Conservation (phyloP, 2,113 vertebrate genomes). For the Desmodus rotundus region DNA sequence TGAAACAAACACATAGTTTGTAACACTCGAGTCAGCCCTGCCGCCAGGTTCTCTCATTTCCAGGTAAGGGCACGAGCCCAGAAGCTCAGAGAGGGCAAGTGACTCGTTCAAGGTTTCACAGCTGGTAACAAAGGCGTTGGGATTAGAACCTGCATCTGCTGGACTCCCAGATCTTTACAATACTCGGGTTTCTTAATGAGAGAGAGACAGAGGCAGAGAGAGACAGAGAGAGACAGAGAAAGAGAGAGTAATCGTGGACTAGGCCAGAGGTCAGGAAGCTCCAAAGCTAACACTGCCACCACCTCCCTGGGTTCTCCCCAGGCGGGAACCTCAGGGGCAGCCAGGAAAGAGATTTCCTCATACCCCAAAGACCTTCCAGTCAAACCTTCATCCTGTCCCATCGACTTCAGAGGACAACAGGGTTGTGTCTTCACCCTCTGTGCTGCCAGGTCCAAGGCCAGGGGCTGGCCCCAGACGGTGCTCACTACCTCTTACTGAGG, state of each 20-base stretch:
- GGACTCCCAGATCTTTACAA: not conserved
- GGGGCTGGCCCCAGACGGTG: not conserved
- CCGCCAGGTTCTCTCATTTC: not conserved
- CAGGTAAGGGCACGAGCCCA: not conserved
- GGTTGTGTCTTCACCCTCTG: not conserved
- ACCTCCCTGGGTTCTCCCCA: not conserved
- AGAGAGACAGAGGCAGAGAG: not conserved
- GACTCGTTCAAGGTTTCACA: not conserved
- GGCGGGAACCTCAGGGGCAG: not conserved
- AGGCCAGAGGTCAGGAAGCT: not conserved
- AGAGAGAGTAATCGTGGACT: not conserved
- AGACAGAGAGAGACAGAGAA: not conserved
- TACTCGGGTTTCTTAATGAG: not conserved
- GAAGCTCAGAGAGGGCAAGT: not conserved
- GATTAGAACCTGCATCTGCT: not conserved
- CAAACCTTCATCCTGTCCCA: too few relatives aligned
- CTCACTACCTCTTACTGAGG: not conserved
- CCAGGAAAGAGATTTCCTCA: not conserved
- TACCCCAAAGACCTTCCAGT: not conserved
- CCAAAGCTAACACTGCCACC: not conserved
- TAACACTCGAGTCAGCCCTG: not conserved
- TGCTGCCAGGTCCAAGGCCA: not conserved
- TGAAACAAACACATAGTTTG: not conserved
- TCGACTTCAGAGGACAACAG: not conserved
- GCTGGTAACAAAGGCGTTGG: not conserved